Percentiles rank a stretch among this genome's conserved stretches.
phyloP scores from a whole-genome alignment of 2,113 vertebrate species.

The Scolopax mira region DNA sequence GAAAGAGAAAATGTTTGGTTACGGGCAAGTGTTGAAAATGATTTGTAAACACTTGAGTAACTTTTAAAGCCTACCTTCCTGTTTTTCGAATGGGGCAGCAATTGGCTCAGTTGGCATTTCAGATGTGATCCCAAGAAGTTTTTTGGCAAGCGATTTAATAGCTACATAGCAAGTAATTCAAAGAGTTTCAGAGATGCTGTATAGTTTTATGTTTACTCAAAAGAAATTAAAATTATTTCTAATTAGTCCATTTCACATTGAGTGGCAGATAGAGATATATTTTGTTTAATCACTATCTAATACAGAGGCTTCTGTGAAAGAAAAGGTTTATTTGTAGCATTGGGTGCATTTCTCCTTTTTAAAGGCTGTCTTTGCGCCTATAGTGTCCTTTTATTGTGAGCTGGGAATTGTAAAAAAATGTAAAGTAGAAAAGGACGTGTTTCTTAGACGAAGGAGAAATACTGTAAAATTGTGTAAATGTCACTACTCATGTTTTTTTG shows the following conservation, averaged over 20 bases:
- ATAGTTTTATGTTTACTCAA: conserved; percentile 19
- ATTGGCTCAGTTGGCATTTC: not conserved
- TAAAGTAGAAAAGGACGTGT: conserved; percentile 70
- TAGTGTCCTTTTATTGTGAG: conserved; percentile 68
- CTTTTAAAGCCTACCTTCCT: not conserved
- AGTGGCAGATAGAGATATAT: conserved; percentile 37
- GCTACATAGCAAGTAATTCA: not conserved
- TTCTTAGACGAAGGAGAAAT: conserved; percentile 73
- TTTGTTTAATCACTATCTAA: conserved; percentile 48
- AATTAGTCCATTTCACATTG: conserved; percentile 22
- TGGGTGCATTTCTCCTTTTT: conserved; percentile 58
- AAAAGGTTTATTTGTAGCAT: conserved; percentile 71
- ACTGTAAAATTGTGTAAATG: conserved; percentile 86
- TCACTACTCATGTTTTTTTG: conserved; percentile 69
- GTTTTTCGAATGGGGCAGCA: not conserved
- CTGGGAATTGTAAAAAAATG: conserved; percentile 73
- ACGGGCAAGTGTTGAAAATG: not conserved
- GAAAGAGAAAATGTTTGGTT: not conserved
- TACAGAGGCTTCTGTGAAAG: conserved; percentile 36
- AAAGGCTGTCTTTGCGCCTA: conserved; percentile 40
- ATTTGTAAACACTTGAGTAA: not conserved
- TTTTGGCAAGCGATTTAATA: not conserved
- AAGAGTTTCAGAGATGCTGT: conserved; percentile 15
- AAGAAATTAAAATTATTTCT: not conserved
- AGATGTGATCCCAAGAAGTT: not conserved